These are phyloP conservation scores for Tor tambroides DNA, from an alignment of 2,113 vertebrate species.

Conservation along the genomic window DNA sequence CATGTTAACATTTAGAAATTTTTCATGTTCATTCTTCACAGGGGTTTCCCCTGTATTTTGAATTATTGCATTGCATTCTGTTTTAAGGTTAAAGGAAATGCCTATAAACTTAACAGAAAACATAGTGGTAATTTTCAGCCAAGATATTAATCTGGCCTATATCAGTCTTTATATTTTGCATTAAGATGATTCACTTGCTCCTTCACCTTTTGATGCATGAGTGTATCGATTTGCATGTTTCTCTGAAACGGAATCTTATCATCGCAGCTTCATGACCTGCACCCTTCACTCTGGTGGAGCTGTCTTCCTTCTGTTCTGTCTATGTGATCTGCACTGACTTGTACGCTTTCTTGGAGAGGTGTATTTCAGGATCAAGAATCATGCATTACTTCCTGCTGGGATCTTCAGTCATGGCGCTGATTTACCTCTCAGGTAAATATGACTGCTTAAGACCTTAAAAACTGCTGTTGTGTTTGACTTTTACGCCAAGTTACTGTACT, in stretches of 20 bases:
- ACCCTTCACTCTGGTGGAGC: not conserved
- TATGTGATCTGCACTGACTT: not conserved
- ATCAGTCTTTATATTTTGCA: not conserved
- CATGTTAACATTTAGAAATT: not conserved
- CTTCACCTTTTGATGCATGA: slow-evolving; percentile 19
- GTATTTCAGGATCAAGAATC: slow-evolving; percentile 38
- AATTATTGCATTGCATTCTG: not conserved
- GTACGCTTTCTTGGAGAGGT: not conserved
- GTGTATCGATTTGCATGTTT: slow-evolving; percentile 48
- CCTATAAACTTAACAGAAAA: not conserved
- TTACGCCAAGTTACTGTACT: not conserved
- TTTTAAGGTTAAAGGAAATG: not conserved
- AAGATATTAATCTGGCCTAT: not conserved
- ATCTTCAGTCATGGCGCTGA: slow-evolving; percentile 60
- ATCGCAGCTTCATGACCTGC: slow-evolving; percentile 13
- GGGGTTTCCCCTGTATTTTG: too few species aligned
- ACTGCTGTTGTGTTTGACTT: not conserved
- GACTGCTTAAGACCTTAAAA: not conserved
- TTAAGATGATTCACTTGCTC: not conserved
- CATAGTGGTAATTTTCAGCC: not conserved
- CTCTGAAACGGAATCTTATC: not conserved
- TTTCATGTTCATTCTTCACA: not conserved
- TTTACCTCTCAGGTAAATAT: slow-evolving; percentile 71
- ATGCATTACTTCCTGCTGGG: slow-evolving; percentile 67
- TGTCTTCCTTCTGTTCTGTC: not conserved